Conservation (phyloP, 2,888 invertebrate genomes). For the Pedicia rivosa region DNA sequence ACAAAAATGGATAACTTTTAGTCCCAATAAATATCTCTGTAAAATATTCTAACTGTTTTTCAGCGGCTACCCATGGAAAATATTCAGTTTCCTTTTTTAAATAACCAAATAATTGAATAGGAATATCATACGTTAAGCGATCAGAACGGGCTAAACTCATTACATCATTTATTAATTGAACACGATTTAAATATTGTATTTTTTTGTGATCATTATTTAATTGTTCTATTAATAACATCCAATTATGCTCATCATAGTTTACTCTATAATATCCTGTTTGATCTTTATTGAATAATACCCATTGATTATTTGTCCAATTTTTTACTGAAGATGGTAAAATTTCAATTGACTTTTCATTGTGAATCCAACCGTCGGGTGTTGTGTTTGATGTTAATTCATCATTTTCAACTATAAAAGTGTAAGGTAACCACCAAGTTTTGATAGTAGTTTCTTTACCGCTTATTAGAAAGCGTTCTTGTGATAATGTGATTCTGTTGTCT, state of each 20-base stretch:
- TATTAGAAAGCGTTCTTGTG: constrained; percentile 3
- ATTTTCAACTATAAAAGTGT: constrained; percentile 16
- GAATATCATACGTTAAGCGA: constrained; percentile 25
- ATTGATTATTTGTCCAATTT: constrained; percentile 15
- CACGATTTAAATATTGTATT: constrained; percentile 56
- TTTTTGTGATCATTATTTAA: constrained; percentile 23
- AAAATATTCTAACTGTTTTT: too few relatives aligned
- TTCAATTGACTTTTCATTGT: neutral
- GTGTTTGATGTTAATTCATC: neutral
- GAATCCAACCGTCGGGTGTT: neutral
- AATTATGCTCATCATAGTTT: constrained; percentile 45
- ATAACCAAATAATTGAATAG: constrained; percentile 42
- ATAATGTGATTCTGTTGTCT: constrained; percentile 9
- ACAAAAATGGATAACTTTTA: too few relatives aligned
- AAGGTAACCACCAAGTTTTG: constrained; percentile 21
- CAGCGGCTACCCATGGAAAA: constrained; percentile 42
- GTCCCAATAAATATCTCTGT: too few relatives aligned
- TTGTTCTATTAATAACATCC: constrained; percentile 39
- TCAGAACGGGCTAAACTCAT: constrained; percentile 30
- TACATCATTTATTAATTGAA: constrained; percentile 69
- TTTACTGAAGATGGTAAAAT: neutral
- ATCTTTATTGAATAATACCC: constrained; percentile 35
- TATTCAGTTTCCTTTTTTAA: constrained; percentile 40
- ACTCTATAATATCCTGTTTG: constrained; percentile 39
- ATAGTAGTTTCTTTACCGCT: constrained; percentile 10